Percentiles rank a stretch among this genome's conserved stretches.
Evolutionary conservation across 2,113 vertebrate species (phyloP).

Genomic region (Eolophus roseicapilla): DNA sequence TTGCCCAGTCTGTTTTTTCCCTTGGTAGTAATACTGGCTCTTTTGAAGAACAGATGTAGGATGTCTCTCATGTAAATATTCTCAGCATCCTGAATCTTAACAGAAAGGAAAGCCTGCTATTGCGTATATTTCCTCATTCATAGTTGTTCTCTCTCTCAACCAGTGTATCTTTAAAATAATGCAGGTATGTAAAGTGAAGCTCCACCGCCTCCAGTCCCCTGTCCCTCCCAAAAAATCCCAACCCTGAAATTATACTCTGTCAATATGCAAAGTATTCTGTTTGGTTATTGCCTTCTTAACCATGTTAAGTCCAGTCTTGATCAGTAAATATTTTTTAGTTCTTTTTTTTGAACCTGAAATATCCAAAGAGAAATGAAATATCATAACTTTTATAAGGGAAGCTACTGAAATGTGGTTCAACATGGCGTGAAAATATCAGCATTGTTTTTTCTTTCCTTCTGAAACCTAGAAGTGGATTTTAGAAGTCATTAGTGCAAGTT

Average conservation of each 20-base stretch:
- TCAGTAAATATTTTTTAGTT: not conserved
- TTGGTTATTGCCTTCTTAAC: not conserved
- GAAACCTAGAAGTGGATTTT: not conserved
- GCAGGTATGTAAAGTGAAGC: not conserved
- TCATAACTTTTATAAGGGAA: not conserved
- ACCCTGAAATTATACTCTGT: not conserved
- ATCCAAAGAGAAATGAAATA: not conserved
- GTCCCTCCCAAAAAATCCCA: not conserved
- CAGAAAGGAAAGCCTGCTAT: not conserved
- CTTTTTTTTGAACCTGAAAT: not conserved
- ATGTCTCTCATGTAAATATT: not conserved
- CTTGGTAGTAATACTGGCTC: not conserved
- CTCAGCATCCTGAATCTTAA: not conserved
- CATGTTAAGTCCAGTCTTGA: not conserved
- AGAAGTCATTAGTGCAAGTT: not conserved
- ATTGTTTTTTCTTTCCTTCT: not conserved
- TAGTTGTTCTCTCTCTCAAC: not conserved
- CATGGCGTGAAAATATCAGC: not conserved
- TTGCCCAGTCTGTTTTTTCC: not conserved
- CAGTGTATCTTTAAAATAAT: not conserved
- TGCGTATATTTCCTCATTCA: not conserved
- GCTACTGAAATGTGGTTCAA: not conserved
- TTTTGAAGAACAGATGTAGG: not conserved
- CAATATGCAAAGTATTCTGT: not conserved
- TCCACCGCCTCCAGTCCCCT: not conserved